A percentile compares a stretch with the other conserved stretches of the same genome.
phyloP scores from a whole-genome alignment of 2,113 vertebrate species.

The Ellobius talpinus region DNA sequence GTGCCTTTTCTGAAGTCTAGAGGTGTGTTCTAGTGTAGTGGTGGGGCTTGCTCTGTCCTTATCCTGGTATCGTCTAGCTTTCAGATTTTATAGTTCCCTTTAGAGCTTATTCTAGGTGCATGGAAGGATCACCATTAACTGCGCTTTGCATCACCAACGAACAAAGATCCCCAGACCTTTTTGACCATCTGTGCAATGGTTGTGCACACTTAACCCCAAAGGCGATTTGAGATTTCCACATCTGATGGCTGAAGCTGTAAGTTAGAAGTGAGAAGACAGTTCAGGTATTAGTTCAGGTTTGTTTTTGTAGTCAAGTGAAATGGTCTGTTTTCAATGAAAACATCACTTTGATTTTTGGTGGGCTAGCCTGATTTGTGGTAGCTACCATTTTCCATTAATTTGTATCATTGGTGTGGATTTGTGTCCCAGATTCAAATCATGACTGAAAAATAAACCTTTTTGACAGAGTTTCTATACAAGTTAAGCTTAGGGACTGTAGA shows the following conservation, averaged over 20 bases:
- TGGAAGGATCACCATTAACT: not conserved
- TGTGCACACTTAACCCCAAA: not conserved
- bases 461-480: not conserved
- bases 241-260: not conserved
- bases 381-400: not conserved
- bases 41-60: accelerated
- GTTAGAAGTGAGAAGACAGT: not conserved
- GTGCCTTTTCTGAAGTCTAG: not conserved
- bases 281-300: not conserved
- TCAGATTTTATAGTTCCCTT: not conserved
- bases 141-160: not conserved
- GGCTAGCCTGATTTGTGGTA: not conserved
- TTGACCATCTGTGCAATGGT: not conserved
- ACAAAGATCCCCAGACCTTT: not conserved
- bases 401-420: not conserved
- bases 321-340: not conserved
- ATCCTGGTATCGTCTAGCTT: not conserved
- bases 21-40: too few species aligned
- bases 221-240: not conserved
- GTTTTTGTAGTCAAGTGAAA: not conserved
- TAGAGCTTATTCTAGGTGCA: not conserved
- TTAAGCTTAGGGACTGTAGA: not conserved
- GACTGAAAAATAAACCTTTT: not conserved
- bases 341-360: not conserved
- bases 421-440: not conserved